phyloP scores from a whole-genome alignment of 2,797 vertebrate species.

The Gambusia yucatana region DNA sequence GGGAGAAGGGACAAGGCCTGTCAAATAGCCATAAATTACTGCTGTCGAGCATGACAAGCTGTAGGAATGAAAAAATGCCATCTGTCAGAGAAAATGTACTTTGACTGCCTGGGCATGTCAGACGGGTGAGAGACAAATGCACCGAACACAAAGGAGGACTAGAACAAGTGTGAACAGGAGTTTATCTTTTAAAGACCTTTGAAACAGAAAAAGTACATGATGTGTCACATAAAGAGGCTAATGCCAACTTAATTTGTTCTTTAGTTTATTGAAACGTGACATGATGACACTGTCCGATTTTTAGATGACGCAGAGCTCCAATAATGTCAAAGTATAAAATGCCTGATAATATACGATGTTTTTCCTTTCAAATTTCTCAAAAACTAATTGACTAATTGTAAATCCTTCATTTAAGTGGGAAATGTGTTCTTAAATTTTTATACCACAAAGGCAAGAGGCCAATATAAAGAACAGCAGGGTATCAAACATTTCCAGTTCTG shows the following conservation, averaged over 20 bases:
- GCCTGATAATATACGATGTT: not conserved
- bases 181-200: not conserved
- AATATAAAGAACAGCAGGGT: not conserved
- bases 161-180: slow-evolving; percentile 1
- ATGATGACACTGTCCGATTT: not conserved
- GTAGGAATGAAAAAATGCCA: slow-evolving; percentile 5
- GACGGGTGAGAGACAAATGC: not conserved
- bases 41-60: not conserved
- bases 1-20: not conserved
- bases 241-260: not conserved
- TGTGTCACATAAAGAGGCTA: not conserved
- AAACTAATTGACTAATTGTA: not conserved
- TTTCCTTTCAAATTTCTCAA: not conserved
- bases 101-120: not conserved
- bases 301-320: not conserved
- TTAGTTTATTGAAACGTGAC: not conserved
- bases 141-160: not conserved
- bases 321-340: not conserved
- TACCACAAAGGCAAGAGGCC: not conserved
- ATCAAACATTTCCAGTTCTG: not conserved
- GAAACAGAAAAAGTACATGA: not conserved
- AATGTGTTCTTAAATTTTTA: not conserved
- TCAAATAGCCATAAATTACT: slow-evolving; percentile 9
- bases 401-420: not conserved
- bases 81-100: slow-evolving; percentile 8